These are phyloP conservation scores for Enteromius thamalakanensis DNA, from an alignment of 2,797 vertebrate species.

Conservation along the genomic window DNA sequence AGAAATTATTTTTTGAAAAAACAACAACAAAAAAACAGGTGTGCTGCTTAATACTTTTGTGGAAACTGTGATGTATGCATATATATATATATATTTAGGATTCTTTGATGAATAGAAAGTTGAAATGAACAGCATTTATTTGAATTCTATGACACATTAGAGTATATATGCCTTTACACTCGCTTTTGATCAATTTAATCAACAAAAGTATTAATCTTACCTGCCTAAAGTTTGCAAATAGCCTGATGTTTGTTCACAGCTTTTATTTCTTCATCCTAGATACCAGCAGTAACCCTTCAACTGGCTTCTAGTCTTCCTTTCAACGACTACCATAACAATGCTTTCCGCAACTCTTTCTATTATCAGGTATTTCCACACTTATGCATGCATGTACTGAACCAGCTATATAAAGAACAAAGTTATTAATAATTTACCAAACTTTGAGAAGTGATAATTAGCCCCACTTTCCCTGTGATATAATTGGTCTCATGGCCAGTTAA, in stretches of 20 bases:
- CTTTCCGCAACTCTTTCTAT: constrained; percentile 86
- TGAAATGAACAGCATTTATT: neutral
- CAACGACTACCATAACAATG: constrained; percentile 74
- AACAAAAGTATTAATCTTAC: neutral
- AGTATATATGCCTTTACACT: neutral
- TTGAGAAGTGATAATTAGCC: constrained; percentile 28
- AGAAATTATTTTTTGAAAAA: too few relatives aligned
- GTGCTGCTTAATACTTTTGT: neutral
- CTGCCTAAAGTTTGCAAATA: neutral
- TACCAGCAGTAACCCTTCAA: constrained; percentile 78
- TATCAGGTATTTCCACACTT: constrained; percentile 79
- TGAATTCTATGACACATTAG: neutral
- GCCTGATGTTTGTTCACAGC: constrained; percentile 20
- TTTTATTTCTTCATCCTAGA: constrained; percentile 70
- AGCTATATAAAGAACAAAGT: neutral
- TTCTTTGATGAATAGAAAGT: neutral
- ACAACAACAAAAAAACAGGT: too few relatives aligned
- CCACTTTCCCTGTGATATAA: constrained; percentile 23
- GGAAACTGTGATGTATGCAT: neutral
- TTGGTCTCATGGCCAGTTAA: neutral
- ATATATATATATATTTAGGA: neutral
- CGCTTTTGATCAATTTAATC: neutral
- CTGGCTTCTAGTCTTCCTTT: constrained; percentile 82
- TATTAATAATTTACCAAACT: constrained; percentile 26
- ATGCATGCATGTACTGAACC: neutral